Base-by-base conservation (phyloP, 2,797 vertebrate genomes). In the Tiaroga cobitis region DNA sequence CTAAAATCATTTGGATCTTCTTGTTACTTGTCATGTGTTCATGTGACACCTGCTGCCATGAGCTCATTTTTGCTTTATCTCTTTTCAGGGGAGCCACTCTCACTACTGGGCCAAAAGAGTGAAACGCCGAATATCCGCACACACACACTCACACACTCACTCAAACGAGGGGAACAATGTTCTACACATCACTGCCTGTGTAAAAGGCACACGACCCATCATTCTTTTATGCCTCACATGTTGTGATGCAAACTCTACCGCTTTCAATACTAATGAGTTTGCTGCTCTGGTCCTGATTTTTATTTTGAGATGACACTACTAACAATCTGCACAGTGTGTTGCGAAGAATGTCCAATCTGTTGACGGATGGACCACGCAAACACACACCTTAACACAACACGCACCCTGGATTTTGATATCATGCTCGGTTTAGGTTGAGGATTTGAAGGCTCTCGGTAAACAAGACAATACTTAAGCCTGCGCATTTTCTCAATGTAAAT, bases 181-280 rank as follows among this genome's bases (percentile, higher is more conserved):
- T 91, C 93, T 92, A 89, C 92, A 89, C 87, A 91, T 92, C 93
- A 91, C 92, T 93, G 94, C 92, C 92, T 94, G 93, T 92, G 92
- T 92, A 89, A 90, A 87, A 82, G 59, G 89, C 92, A 93, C 90
- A 91, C 93, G 91, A 74, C 84, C 87, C 83, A 85, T 76, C n/a
- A 43, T 85, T 74, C 89, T 88, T 89, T 90, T 68, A 93, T 91
- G 93, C 93, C 94, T 94, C 92, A 94, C 92, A 92, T 90, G 85
- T 93, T 94, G 92, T 91, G 90, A 93, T 93, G 94, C 91, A 90
- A 91, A 94, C 85, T 92, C 90, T 91, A 90, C 86, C 87, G 90
- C 91, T 91, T 94, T 93, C 93, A 93, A 92, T 85, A 72, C 72
- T 85, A 82, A 76, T 34, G 46, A 26, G 70, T 82, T 85, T 89